Percentiles rank a stretch among this genome's conserved stretches.
These are phyloP conservation scores for Pantala flavescens DNA, from an alignment of 1,140 invertebrate species.

Conservation along the genomic window DNA sequence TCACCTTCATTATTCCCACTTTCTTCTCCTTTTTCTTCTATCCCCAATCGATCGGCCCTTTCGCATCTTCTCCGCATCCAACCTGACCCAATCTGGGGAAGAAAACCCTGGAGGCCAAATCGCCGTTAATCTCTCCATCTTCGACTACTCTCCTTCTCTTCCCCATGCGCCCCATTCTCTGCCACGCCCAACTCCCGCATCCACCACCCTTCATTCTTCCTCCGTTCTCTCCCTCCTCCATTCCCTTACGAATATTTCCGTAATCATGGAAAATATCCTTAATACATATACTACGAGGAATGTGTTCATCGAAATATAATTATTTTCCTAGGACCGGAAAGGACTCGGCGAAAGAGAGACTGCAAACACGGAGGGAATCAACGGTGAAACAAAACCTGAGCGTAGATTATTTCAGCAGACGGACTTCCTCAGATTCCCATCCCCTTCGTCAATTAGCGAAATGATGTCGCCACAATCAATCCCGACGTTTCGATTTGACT, in stretches of 20 bases:
- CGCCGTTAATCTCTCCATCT: not conserved
- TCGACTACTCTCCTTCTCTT: conserved; percentile 25
- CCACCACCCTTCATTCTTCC: not conserved
- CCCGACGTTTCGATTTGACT: no score
- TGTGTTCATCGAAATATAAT: no score
- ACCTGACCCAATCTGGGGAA: not conserved
- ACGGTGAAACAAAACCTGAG: no score
- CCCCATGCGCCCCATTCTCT: conserved; percentile 25
- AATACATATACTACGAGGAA: no score
- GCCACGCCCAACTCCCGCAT: not conserved
- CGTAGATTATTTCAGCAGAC: no score
- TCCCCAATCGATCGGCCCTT: not conserved
- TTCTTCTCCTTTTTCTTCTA: conserved; percentile 8
- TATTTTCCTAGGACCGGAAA: no score
- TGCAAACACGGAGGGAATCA: no score
- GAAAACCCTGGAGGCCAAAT: not conserved
- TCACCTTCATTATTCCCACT: not conserved
- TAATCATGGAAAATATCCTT: no score
- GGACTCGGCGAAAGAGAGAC: no score
- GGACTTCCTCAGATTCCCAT: no score
- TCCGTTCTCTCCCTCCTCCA: not conserved
- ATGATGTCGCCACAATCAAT: no score
- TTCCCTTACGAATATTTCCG: not conserved
- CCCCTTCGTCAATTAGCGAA: no score
- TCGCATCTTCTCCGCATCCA: not conserved